Evolutionary conservation across 1,140 invertebrate species (phyloP).

Genomic region (Thaumetopoea pityocampa): DNA sequence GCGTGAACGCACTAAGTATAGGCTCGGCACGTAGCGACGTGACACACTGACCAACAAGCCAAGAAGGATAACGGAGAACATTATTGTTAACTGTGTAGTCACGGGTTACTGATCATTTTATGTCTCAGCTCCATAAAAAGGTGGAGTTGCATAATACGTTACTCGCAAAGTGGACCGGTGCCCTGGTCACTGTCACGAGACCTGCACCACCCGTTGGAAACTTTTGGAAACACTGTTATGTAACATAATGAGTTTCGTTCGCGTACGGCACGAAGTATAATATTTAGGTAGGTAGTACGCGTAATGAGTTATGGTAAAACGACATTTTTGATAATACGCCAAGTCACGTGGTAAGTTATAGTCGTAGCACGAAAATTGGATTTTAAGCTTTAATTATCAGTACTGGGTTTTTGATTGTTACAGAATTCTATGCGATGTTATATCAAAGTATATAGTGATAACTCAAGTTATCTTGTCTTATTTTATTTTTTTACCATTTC

Average conservation of each 20-base stretch:
- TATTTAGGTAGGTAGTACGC: no score
- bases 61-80: conserved; percentile 8
- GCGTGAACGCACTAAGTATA: not conserved
- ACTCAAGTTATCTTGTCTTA: no score
- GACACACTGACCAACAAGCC: conserved; percentile 8
- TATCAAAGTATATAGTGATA: no score
- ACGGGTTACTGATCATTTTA: conserved; percentile 7
- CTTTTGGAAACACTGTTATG: conserved; percentile 11
- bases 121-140: conserved; percentile 15
- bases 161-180: conserved; percentile 17
- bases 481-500: no score
- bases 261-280: no score
- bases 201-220: not conserved
- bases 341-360: no score
- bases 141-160: conserved; percentile 14
- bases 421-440: no score
- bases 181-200: conserved; percentile 23
- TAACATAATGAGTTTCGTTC: conserved; percentile 5
- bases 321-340: no score
- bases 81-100: conserved; percentile 2
- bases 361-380: no score
- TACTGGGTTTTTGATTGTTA: no score
- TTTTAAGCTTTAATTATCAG: no score
- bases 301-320: no score
- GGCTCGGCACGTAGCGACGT: conserved; percentile 3